Evolutionary conservation across 2,113 vertebrate genomes (phyloP).

Genomic region (Antennarius striatus): DNA sequence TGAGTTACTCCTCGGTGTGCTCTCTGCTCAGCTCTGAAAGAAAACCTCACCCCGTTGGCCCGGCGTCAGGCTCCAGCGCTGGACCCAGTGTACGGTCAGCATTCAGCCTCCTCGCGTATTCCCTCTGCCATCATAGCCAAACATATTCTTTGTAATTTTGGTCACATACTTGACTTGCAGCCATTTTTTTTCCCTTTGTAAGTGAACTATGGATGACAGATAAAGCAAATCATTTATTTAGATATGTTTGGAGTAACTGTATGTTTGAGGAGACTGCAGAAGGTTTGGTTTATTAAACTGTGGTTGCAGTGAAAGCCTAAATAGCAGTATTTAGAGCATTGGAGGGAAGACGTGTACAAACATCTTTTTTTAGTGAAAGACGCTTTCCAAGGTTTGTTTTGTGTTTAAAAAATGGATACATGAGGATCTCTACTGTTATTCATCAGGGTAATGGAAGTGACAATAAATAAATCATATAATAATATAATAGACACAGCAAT

Average conservation of each 20-base stretch:
- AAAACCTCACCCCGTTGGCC: slow-evolving; percentile 43
- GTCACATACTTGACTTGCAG: slow-evolving; percentile 47
- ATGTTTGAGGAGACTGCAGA: slow-evolving; percentile 33
- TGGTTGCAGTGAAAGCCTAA: slow-evolving; percentile 36
- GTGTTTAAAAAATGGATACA: too few relatives aligned
- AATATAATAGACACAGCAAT: background rate
- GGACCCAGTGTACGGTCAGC: slow-evolving; percentile 10
- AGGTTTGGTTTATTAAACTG: slow-evolving; percentile 43
- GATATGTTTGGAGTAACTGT: slow-evolving; percentile 57
- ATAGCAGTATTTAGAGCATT: slow-evolving; percentile 30
- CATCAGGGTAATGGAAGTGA: too few relatives aligned
- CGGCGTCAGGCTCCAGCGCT: slow-evolving; percentile 23
- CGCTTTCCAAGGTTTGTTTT: too few relatives aligned
- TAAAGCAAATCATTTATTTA: slow-evolving; percentile 26
- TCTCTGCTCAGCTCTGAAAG: background rate
- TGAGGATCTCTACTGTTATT: too few relatives aligned
- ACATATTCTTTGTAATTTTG: slow-evolving; percentile 73
- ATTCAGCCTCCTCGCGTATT: slow-evolving; percentile 25
- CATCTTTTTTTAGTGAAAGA: too few relatives aligned
- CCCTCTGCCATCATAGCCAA: slow-evolving; percentile 30
- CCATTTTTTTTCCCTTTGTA: slow-evolving; percentile 49
- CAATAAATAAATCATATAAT: too few relatives aligned
- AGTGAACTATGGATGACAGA: slow-evolving; percentile 32
- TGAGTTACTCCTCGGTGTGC: slow-evolving; percentile 6
- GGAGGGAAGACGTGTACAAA: background rate